A percentile compares a stretch with the other conserved stretches of the same genome.
Conservation (phyloP, 2,797 vertebrate genomes). For the Mustela erminea region DNA sequence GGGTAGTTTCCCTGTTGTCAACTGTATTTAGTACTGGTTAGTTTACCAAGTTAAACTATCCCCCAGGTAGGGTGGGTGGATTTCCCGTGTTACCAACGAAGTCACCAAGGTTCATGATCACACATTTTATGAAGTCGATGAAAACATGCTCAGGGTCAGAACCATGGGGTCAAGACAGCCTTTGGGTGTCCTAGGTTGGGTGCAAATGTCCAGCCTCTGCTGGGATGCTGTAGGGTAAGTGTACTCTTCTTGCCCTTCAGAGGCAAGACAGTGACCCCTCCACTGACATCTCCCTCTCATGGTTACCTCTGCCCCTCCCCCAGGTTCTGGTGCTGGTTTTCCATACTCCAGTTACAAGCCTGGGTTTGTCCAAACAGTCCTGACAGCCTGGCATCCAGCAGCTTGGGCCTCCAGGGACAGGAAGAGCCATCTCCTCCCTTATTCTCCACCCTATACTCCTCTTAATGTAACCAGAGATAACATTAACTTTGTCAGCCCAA, state of each 20-base stretch:
- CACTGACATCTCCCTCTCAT: too few relatives aligned
- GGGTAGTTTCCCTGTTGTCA: background rate
- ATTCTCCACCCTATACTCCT: background rate
- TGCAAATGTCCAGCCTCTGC: background rate
- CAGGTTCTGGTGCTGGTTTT: background rate
- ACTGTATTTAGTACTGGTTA: background rate
- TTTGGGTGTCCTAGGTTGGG: background rate
- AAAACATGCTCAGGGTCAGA: background rate
- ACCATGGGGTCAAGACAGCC: background rate
- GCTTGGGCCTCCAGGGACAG: background rate
- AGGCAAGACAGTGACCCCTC: background rate
- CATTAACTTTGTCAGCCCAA: background rate
- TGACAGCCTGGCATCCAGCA: background rate
- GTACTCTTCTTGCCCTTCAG: background rate
- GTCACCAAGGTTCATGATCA: background rate
- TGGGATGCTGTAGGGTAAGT: background rate
- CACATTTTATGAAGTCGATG: background rate
- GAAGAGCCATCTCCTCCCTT: background rate
- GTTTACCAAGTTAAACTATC: background rate
- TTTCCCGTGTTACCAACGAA: constrained; percentile 36
- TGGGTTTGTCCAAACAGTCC: background rate
- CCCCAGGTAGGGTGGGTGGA: background rate
- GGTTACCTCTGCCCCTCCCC: background rate
- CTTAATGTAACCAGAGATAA: background rate
- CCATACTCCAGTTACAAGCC: background rate